Percentiles rank a stretch among this genome's conserved stretches.
Conservation (phyloP, 2,888 invertebrate genomes). For the Macropis europaea region DNA sequence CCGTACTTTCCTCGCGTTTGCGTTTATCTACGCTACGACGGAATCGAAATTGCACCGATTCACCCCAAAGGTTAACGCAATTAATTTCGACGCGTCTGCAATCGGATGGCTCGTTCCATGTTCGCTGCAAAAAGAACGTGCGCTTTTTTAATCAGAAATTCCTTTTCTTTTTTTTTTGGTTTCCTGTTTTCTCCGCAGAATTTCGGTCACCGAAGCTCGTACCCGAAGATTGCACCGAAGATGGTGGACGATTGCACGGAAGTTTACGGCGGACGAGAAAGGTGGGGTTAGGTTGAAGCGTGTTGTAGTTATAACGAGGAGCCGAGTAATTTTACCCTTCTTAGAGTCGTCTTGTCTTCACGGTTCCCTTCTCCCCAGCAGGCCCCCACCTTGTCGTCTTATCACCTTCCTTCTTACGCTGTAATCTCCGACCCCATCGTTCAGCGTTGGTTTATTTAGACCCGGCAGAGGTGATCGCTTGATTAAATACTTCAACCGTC, state of each 20-base stretch:
- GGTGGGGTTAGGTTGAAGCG: constrained; percentile 20
- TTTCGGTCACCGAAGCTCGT: constrained; percentile 21
- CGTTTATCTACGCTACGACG: constrained; percentile 51
- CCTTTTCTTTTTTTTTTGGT: background rate
- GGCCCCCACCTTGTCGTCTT: constrained; percentile 65
- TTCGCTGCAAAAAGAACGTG: no score
- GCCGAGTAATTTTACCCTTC: constrained; percentile 74
- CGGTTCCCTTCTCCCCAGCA: constrained; percentile 45
- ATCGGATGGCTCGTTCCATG: no score
- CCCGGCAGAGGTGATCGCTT: constrained; percentile 72
- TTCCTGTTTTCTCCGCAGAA: constrained; percentile 1
- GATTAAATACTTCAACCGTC: constrained; percentile 74
- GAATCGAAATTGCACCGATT: constrained; percentile 52
- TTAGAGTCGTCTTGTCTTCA: constrained; percentile 71
- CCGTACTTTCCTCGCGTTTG: constrained; percentile 41
- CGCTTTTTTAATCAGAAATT: no score
- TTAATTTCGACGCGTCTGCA: constrained; percentile 22
- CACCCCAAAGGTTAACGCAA: constrained; percentile 19
- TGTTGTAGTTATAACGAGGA: constrained; percentile 70
- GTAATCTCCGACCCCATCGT: constrained; percentile 73
- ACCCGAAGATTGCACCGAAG: constrained; percentile 24
- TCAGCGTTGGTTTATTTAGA: constrained; percentile 75
- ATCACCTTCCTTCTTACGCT: constrained; percentile 66
- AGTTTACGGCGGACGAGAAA: constrained; percentile 46
- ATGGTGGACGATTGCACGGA: constrained; percentile 42